Conservation (phyloP, 1,140 invertebrate species). For the Potamilus streckersoni region DNA sequence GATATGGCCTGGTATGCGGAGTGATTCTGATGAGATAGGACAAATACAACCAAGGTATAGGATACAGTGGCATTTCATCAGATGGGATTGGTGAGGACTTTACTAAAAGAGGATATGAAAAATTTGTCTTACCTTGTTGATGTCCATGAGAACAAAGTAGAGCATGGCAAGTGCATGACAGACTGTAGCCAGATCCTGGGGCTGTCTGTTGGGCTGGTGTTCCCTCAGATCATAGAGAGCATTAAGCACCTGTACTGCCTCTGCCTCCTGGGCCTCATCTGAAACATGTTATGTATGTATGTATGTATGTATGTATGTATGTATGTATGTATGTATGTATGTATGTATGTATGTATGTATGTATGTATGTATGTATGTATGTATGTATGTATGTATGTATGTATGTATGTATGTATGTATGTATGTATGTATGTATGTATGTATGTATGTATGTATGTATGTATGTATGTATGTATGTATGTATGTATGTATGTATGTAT, state of each 20-base stretch:
- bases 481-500: too few relatives aligned
- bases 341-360: too few relatives aligned
- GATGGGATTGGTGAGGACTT: not conserved
- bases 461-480: too few relatives aligned
- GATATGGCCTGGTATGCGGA: not conserved
- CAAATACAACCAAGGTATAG: not conserved
- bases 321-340: too few relatives aligned
- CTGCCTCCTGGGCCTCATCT: conserved; percentile 68
- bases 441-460: too few relatives aligned
- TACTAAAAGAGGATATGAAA: not conserved
- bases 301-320: too few relatives aligned
- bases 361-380: too few relatives aligned
- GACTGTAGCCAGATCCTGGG: conserved; percentile 55
- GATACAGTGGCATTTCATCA: not conserved
- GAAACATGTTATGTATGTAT: not conserved
- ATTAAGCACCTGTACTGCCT: conserved; percentile 65
- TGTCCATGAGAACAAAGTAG: conserved; percentile 60
- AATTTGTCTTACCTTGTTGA: conserved; percentile 51
- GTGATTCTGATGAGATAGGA: not conserved
- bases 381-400: too few relatives aligned
- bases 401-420: too few relatives aligned
- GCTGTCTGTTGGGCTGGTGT: conserved; percentile 50
- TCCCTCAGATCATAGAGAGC: conserved; percentile 65
- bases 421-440: too few relatives aligned
- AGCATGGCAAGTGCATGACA: conserved; percentile 64